These are phyloP conservation scores for Drosophila neonasuta DNA, from an alignment of 2,888 invertebrate genomes.

Conservation along the genomic window DNA sequence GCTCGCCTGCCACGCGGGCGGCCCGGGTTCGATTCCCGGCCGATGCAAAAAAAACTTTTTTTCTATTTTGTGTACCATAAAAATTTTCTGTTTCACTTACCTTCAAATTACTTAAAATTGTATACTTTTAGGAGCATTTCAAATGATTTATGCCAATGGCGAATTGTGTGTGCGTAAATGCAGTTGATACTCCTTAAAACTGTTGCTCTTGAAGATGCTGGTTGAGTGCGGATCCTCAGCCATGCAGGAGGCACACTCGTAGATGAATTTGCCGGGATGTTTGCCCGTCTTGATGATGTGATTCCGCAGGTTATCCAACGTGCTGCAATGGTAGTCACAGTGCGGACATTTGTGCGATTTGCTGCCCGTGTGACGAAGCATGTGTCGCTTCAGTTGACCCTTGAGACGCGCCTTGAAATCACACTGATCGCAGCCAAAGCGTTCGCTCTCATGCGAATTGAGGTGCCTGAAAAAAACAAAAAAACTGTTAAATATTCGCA, in stretches of 20 bases:
- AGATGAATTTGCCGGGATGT: slow-evolving; percentile 90
- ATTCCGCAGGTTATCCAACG: slow-evolving; percentile 93
- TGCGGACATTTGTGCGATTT: slow-evolving; percentile 94
- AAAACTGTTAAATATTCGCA: slow-evolving; percentile 43
- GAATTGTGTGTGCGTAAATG: slow-evolving; percentile 62
- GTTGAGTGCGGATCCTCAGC: slow-evolving; percentile 10
- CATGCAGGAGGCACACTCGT: slow-evolving; percentile 86
- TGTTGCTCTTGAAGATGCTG: slow-evolving; percentile 75
- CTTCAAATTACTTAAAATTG: background rate
- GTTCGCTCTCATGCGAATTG: slow-evolving; percentile 78
- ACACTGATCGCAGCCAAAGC: slow-evolving; percentile 87
- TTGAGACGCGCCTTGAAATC: slow-evolving; percentile 86
- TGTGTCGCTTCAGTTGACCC: slow-evolving; percentile 90
- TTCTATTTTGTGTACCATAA: too few species aligned
- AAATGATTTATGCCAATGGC: background rate
- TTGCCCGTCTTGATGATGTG: slow-evolving; percentile 91
- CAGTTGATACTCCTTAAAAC: slow-evolving; percentile 71
- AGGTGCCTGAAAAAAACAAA: slow-evolving; percentile 68
- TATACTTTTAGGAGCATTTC: background rate
- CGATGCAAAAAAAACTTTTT: slow-evolving; percentile 48
- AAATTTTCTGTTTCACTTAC: background rate
- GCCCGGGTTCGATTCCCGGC: slow-evolving; percentile 79
- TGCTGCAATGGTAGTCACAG: slow-evolving; percentile 90
- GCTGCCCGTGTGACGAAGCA: slow-evolving; percentile 88
- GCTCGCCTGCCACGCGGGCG: slow-evolving; percentile 79